phyloP scores from a whole-genome alignment of 35 echinoderm and acorn worm genomes.

The Anneissia japonica region DNA sequence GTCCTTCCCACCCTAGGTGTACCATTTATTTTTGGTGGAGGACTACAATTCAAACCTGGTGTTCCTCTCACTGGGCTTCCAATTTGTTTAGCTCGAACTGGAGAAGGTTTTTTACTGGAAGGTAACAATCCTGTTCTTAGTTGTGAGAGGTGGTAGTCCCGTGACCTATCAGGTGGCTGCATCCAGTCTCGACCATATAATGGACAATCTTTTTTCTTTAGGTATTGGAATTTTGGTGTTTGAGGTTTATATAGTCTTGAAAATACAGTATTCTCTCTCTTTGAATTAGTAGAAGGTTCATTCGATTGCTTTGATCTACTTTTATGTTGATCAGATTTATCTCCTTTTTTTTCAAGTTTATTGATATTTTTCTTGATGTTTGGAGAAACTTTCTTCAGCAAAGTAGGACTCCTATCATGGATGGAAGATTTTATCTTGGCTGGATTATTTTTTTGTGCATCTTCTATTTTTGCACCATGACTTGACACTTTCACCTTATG shows the following conservation, averaged over 20 bases:
- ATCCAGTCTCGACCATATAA: background rate
- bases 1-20: background rate
- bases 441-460: conserved; percentile 2
- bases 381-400: too few relatives aligned
- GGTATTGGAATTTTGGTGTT: conserved; percentile 78
- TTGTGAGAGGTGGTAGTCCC: background rate
- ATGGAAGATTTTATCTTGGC: background rate
- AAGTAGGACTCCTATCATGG: background rate
- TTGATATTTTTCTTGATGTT: background rate
- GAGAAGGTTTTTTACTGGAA: background rate
- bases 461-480: background rate
- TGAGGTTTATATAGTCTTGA: conserved; percentile 71
- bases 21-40: background rate
- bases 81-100: background rate
- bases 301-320: background rate
- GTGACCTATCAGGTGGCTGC: background rate
- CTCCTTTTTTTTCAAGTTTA: background rate
- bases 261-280: conserved; percentile 48
- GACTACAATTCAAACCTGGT: background rate
- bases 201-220: conserved; percentile 38
- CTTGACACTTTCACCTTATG: background rate
- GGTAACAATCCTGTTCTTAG: background rate
- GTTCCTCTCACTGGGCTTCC: background rate
- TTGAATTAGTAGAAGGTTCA: background rate
- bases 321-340: background rate